Conservation (phyloP, 2,888 invertebrate species). For the Tupiocoris notatus region DNA sequence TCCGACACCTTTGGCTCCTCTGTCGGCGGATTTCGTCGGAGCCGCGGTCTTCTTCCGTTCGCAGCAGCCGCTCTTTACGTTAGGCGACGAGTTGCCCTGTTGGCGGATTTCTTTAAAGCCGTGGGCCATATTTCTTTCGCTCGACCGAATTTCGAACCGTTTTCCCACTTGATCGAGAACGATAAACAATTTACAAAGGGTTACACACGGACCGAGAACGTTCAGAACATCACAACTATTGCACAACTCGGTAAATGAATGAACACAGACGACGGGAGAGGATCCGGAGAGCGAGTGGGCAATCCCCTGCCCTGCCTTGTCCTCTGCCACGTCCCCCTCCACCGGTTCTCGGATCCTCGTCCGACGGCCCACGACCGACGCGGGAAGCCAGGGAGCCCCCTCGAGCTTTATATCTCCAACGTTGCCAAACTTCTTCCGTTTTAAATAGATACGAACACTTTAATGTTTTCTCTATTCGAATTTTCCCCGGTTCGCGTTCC, state of each 20-base stretch:
- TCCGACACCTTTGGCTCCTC: conserved; percentile 61
- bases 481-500: too few relatives aligned
- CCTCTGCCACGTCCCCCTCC: conserved; percentile 41
- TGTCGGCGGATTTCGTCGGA: conserved; percentile 50
- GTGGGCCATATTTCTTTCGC: conserved; percentile 63
- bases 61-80: conserved; percentile 53
- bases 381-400: conserved; percentile 45
- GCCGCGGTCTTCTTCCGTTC: conserved; percentile 52
- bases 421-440: conserved; percentile 42
- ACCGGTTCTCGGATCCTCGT: conserved; percentile 4
- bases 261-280: conserved; percentile 19
- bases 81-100: conserved; percentile 52
- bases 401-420: conserved; percentile 38
- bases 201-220: conserved; percentile 51
- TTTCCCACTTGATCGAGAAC: conserved; percentile 47
- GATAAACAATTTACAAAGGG: conserved; percentile 51
- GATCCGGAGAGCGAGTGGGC: conserved; percentile 52
- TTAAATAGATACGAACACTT: not conserved
- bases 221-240: conserved; percentile 46
- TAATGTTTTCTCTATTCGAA: not conserved
- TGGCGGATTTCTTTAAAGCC: conserved; percentile 54
- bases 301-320: conserved; percentile 52
- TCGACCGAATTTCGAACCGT: conserved; percentile 17
- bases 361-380: conserved; percentile 35
- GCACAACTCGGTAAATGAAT: conserved; percentile 38